Percentiles rank a stretch among this genome's conserved stretches.
Conservation (phyloP, 2,113 vertebrate genomes). For the Platichthys flesus region DNA sequence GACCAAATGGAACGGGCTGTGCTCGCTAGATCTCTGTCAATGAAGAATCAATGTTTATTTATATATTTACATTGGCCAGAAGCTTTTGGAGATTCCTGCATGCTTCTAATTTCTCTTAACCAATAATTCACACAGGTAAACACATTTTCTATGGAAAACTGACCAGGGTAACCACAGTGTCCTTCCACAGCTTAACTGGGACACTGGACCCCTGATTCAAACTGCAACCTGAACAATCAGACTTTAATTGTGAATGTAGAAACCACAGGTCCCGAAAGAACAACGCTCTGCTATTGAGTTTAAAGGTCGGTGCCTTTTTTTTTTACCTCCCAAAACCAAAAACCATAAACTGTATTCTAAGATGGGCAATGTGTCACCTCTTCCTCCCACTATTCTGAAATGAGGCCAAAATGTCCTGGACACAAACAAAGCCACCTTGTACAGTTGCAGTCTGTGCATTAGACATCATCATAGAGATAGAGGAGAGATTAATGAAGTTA, state of each 20-base stretch:
- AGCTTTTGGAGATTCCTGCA: slow-evolving; percentile 20
- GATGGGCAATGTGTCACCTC: too few relatives aligned
- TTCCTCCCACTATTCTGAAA: too few relatives aligned
- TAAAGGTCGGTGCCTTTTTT: neutral
- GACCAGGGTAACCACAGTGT: slow-evolving; percentile 17
- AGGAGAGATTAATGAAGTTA: too few relatives aligned
- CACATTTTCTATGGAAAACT: slow-evolving; percentile 27
- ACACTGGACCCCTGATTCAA: neutral
- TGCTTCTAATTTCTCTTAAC: slow-evolving; percentile 19
- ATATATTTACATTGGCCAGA: slow-evolving; percentile 40
- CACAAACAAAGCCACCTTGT: too few relatives aligned
- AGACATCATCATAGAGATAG: too few relatives aligned
- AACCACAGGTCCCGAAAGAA: too few relatives aligned
- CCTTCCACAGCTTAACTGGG: neutral
- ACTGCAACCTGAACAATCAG: neutral
- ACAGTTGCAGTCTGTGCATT: too few relatives aligned
- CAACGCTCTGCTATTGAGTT: too few relatives aligned
- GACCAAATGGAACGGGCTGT: slow-evolving; percentile 39
- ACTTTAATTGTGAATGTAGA: too few relatives aligned
- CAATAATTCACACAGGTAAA: slow-evolving; percentile 42
- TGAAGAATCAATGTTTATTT: slow-evolving; percentile 42
- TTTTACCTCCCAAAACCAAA: too few relatives aligned
- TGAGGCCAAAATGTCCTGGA: too few relatives aligned
- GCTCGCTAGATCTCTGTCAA: slow-evolving; percentile 19
- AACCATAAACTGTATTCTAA: too few relatives aligned